Evolutionary conservation across 2,797 vertebrate species (phyloP), one percentile per base, ranked within the genome.

Genomic region (Smutsia temminckii): DNA sequence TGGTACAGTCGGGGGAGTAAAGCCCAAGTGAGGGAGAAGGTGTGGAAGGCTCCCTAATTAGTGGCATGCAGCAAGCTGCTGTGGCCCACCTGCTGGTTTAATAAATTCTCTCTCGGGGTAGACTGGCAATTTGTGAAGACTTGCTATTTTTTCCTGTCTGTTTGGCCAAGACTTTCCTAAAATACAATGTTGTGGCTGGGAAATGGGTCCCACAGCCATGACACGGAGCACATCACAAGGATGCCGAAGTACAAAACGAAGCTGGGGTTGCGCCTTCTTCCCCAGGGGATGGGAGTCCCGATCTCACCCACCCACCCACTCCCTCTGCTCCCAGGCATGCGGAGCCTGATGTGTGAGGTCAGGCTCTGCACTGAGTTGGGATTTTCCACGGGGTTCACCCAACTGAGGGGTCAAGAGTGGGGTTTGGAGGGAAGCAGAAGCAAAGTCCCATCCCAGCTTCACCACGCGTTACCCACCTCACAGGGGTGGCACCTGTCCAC

Each of bases 251-350:
- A 13, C 18, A 6, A 7, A 8, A 37, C 0, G 20, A 20, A 57
- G 18, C 13, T 0, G 20, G 20, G 9, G 1, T 46, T 4, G 40
- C 25, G 0, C 61, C 23, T 34, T 32, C 51, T 12, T 32, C 53
- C 46, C 46, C 46, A 46, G 46, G 46, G 46, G 46, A 46, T 0
- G 79, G 64, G 32, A 42, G 53, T 20, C 16, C 11, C 1, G 0
- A 3, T 27, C 20, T 0, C 59, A 4, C 25, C 4, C 0, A 16
- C 8, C 10, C 8, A 1, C 2, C 29, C 9, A 11, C 2, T 0
- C n/a, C 1, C 13, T 34, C 53, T 2, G 1, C 18, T 29, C 17
- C 18, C 17, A 8, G 34, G 32, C 49, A 5, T 8, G 37, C 1
- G 1, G 57, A 32, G 3, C 27, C 34, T 7, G 75, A 29, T 2